Evolutionary conservation across 2,888 invertebrate species (phyloP), one percentile per base, ranked within the genome.

Genomic region (Lacanobia wlatinum): DNA sequence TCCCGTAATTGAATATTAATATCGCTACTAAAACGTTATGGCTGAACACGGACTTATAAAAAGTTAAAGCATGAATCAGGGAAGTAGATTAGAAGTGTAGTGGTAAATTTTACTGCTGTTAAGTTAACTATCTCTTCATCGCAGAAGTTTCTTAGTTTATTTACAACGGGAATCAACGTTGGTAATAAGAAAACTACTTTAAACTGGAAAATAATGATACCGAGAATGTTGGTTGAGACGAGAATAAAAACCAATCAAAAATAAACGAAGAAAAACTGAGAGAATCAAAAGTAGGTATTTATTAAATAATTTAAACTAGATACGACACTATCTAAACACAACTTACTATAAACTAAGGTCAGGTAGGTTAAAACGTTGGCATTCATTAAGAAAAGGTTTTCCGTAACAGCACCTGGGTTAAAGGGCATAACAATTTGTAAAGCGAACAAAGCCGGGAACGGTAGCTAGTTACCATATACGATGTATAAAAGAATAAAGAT

Each of bases 1-100:
- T 68, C 43, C 28, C 50, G n/a, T 70, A 74, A 80, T 80, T 78
- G 70, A 78, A 82, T 80, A 82, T 80, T 82, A 82, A 80, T 80
- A 74, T 62, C 62, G 74, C 65, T 68, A 82, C 67, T 80, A 78
- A 82, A 78, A 80, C 61, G 70, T 59, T 56, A 77, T 56, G 52
- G 59, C 63, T 68, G 82, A 67, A 69, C 56, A 56, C 55, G 43
- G 62, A 40, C 58, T 74, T 82, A 74, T 63, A 70, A 80, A 80
- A 81, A 81, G 65, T 74, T 78, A 56, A 28, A 66, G 18, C 55
- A 65, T 77, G 59, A 81, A 73, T 73, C 65, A 69, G 21, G 64
- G 16, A 68, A 68, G 67, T 56, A 66, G 70, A 74, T 82, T 78
- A 62, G 58, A 65, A 60, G 38, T 40, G 18, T 21, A 67, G 59